Evolutionary conservation across 2,797 vertebrate species (phyloP), one percentile per base, ranked within the genome.

Genomic region (Hemitrygon akajei): DNA sequence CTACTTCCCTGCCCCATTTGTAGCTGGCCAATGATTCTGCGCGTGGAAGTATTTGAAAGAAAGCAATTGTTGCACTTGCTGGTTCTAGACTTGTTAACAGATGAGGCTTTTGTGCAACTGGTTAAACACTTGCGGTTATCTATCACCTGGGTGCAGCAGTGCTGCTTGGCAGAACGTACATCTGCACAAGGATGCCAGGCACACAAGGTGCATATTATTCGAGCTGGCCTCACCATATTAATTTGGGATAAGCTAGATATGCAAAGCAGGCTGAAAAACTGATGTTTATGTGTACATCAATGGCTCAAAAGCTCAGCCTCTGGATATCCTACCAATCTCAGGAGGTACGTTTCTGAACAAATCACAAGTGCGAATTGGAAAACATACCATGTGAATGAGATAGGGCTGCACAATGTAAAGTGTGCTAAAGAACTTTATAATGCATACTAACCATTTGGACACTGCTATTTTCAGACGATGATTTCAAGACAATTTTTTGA

Each of bases 61-160:
- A 76, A 93, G 40, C 69, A 93, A 93, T 37, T 20, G 7, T 34
- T 89, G 86, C 16, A 22, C 60, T 93, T 71, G 30, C 71, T 93
- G 40, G 91, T 93, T 93, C 76, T 56, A 93, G 71, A 93, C 69
- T 47, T 91, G 66, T 93, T 76, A 93, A 93, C 91, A 75, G 91
- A 76, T 34, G 14, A 76, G 71, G 91, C 71, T 93, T 93, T 93
- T 93, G 71, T 56, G 69, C 22, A 22, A 93, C 40, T 25, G 10
- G 27, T 40, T 76, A 93, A 93, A 76, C 91, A 93, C 40, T 18
- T 93, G 71, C 76, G 91, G 73, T 93, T 58, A 89, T 93, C 91
- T 58, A 93, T 76, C 91, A 20, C 69, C 34, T 75, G 58, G 25
- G 3, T 76, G 91, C 71, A 75, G 14, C 7, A 10, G 27, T 25